Percentiles rank a stretch among this genome's conserved stretches.
Evolutionary conservation across 2,888 invertebrate genomes (phyloP).

Genomic region (Hydrotaea cyrtoneurina): DNA sequence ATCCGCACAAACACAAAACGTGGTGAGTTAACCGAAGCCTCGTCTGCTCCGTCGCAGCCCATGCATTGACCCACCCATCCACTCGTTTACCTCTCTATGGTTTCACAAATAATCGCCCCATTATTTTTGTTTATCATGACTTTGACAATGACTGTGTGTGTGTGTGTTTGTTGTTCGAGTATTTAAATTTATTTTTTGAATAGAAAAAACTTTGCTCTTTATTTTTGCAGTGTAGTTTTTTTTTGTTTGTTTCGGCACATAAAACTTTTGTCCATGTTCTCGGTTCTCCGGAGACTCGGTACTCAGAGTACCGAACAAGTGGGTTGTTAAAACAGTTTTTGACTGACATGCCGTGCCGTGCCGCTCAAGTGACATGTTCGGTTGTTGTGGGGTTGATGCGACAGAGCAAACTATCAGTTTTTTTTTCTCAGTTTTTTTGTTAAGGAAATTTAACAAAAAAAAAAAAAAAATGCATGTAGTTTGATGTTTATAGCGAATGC

Average conservation of each 20-base stretch:
- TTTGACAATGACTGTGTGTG: slow-evolving; percentile 59
- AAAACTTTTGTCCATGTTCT: slow-evolving; percentile 53
- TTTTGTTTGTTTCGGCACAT: slow-evolving; percentile 15
- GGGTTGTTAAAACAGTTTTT: slow-evolving; percentile 63
- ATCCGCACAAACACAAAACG: slow-evolving; percentile 2
- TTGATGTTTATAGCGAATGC: slow-evolving; percentile 48
- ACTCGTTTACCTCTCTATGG: background rate
- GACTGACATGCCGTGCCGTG: slow-evolving; percentile 66
- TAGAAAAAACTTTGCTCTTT: slow-evolving; percentile 36
- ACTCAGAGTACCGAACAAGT: too few species aligned
- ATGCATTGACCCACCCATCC: background rate
- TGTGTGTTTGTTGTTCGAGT: background rate
- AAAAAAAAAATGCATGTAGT: slow-evolving; percentile 18
- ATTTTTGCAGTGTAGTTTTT: slow-evolving; percentile 8
- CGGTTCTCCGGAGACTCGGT: background rate
- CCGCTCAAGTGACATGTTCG: slow-evolving; percentile 61
- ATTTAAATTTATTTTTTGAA: slow-evolving; percentile 18
- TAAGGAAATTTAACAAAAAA: slow-evolving; percentile 47
- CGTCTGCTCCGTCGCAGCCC: background rate
- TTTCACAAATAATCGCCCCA: slow-evolving; percentile 37
- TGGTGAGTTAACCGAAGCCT: slow-evolving; percentile 1
- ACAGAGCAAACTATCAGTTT: too few species aligned
- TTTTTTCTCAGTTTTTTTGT: slow-evolving; percentile 42
- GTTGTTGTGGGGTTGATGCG: slow-evolving; percentile 33
- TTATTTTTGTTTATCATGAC: slow-evolving; percentile 56